These are phyloP conservation scores for Cirrhinus mrigala DNA, from an alignment of 2,797 vertebrate species.

Conservation along the genomic window DNA sequence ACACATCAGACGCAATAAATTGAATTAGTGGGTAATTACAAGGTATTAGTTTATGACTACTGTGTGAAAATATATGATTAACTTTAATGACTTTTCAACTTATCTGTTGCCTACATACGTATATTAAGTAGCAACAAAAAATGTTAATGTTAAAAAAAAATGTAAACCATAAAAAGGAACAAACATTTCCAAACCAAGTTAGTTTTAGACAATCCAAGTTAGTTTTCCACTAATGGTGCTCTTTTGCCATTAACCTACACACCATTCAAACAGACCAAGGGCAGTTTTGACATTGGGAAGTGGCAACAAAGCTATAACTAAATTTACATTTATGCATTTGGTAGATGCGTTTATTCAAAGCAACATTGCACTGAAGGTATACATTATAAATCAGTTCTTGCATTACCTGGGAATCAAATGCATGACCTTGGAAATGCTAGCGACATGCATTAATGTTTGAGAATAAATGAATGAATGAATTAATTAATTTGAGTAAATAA, in stretches of 20 bases:
- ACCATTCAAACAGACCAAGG: neutral
- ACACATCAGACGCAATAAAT: too few species aligned
- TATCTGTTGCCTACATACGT: neutral
- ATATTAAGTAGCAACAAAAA: neutral
- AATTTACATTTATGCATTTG: neutral
- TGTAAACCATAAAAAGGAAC: neutral
- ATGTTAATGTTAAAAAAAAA: neutral
- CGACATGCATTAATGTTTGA: neutral
- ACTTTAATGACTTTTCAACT: neutral
- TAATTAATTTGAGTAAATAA: neutral
- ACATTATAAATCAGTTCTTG: neutral
- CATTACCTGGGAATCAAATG: neutral
- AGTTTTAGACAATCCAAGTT: too few species aligned
- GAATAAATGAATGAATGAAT: neutral
- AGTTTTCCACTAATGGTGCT: too few species aligned
- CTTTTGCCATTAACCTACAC: neutral
- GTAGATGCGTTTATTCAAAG: neutral
- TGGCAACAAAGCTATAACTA: neutral
- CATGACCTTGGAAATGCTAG: neutral
- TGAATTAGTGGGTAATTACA: neutral
- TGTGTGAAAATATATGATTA: neutral
- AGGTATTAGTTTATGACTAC: neutral
- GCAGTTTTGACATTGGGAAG: neutral
- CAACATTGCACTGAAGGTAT: neutral
- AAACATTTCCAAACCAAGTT: neutral